Evolutionary conservation across 2,113 vertebrate species (phyloP).

Genomic region (Micromys minutus): DNA sequence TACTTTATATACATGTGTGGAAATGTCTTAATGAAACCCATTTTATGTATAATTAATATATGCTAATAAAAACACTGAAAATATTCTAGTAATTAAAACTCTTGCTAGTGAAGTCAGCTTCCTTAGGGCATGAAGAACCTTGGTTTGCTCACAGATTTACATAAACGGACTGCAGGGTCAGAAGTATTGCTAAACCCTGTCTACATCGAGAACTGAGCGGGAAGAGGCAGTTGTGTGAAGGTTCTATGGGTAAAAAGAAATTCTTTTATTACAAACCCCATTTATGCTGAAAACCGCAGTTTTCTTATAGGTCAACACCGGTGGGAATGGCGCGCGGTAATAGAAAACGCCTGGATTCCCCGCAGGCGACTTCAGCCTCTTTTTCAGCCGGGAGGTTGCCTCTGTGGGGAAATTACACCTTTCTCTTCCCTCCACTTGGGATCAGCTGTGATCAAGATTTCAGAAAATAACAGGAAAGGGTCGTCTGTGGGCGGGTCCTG

Average conservation of each 20-base stretch:
- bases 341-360: conserved; percentile 47
- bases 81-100: not conserved
- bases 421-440: conserved; percentile 60
- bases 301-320: conserved; percentile 4
- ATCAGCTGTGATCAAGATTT: not conserved
- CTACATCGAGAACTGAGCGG: too few species aligned
- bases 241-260: conserved; percentile 27
- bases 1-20: not conserved
- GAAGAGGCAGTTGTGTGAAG: conserved; percentile 5
- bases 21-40: not conserved
- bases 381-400: conserved; percentile 37
- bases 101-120: not conserved
- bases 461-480: conserved; percentile 48
- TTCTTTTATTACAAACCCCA: conserved; percentile 55
- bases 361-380: not conserved
- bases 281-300: conserved; percentile 35
- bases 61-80: not conserved
- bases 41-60: not conserved
- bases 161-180: not conserved
- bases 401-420: conserved; percentile 58
- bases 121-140: not conserved
- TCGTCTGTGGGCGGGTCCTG: not conserved
- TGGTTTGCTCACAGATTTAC: not conserved
- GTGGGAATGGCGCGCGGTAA: not conserved
- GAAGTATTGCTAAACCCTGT: not conserved